Evolutionary conservation across 2,113 vertebrate genomes (phyloP), one percentile per base, ranked within the genome.

Genomic region (Cepphus grylle): DNA sequence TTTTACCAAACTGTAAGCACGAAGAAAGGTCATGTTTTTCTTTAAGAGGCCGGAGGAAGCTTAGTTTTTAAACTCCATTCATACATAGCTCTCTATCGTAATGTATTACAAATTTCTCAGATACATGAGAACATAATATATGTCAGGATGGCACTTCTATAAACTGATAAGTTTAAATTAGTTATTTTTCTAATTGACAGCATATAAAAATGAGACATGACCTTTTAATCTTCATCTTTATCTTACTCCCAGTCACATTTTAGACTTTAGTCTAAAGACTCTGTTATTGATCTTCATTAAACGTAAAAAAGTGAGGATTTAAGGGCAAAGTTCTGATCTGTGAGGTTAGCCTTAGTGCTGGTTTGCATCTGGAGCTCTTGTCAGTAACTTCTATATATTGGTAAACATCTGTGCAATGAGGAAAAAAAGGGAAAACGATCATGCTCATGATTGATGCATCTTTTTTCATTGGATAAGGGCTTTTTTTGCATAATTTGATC

Each of bases 231-330:
- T 80, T 67, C 79, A 66, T 83, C 58, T 94, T 62, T 90, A 38
- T 83, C 66, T 86, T 73, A 91, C 20, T 97, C 82, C 93, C 88
- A 96, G 83, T 86, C 80, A 59, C 69, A 50, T 91, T 97, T 88
- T 94, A 86, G 81, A 59, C 79, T 90, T 80, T 14, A 82, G 53
- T 50, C 82, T 94, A 90, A 90, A 83, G 45, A 34, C 34, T 43
- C 50, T 55, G 36, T 63, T 49, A 25, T 5, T 82, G 56, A 22
- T 82, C 32, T 87, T 94, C 40, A 27, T 52, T 81, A 65, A 95
- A 66, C 3, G 2, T 52, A 42, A 79, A 45, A 61, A 81, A 52
- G 16, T 30, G 50, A 96, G 73, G 81, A 56, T 94, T 61, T 74
- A 77, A 70, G 32, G 87, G 47, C 85, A 91, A 50, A 88, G 11